phyloP scores from a whole-genome alignment of 2,797 vertebrate species.

The Chloroceryle amazona region DNA sequence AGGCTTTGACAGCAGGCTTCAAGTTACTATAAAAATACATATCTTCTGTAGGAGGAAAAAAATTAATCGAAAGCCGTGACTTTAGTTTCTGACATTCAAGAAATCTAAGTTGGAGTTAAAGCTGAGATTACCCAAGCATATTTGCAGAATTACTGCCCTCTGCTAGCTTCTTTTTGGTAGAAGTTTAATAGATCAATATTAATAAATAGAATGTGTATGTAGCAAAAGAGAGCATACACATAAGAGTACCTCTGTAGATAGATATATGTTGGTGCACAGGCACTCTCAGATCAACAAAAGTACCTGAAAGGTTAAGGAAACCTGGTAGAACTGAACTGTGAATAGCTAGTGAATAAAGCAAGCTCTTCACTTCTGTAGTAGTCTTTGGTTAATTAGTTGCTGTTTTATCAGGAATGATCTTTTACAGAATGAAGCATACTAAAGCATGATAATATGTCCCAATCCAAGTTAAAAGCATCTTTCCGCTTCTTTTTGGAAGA shows the following conservation, averaged over 20 bases:
- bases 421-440: background rate
- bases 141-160: background rate
- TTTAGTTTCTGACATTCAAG: rapidly evolving
- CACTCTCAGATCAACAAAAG: background rate
- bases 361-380: background rate
- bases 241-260: background rate
- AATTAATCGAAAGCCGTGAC: rapidly evolving
- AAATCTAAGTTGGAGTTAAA: background rate
- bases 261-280: background rate
- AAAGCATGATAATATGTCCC: background rate
- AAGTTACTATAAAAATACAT: background rate
- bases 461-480: background rate
- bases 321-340: background rate
- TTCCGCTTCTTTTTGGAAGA: background rate
- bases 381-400: background rate
- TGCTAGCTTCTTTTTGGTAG: background rate
- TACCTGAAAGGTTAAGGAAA: background rate
- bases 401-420: background rate
- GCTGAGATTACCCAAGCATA: background rate
- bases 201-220: background rate
- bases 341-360: background rate
- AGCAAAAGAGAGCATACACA: background rate
- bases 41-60: background rate
- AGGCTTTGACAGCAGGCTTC: background rate
- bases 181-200: background rate